These are phyloP conservation scores for Pogona vitticeps DNA, from an alignment of 2,113 vertebrate species.

Conservation along the genomic window DNA sequence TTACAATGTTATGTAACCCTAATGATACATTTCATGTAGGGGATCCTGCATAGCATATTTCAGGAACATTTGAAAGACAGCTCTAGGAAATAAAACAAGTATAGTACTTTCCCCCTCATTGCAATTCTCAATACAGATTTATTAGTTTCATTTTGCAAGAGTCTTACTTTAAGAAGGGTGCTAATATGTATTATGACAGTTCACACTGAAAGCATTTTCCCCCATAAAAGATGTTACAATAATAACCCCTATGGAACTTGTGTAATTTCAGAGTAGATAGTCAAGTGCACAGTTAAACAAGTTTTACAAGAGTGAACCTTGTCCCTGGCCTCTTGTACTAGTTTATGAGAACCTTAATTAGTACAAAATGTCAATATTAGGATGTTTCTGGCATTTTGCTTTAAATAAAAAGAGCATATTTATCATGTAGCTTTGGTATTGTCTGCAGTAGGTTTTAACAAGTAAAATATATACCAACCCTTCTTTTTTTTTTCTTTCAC, in stretches of 20 bases:
- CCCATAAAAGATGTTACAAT: conserved; percentile 77
- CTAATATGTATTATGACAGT: conserved; percentile 75
- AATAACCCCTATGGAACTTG: conserved; percentile 74
- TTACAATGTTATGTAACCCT: conserved; percentile 60
- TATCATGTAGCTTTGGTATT: conserved; percentile 77
- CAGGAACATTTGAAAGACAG: conserved; percentile 51
- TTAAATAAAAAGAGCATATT: conserved; percentile 62
- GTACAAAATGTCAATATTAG: conserved; percentile 64
- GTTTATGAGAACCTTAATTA: conserved; percentile 69
- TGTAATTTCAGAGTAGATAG: conserved; percentile 74
- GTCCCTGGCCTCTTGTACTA: conserved; percentile 66
- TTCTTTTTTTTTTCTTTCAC: conserved; percentile 64
- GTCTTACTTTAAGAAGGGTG: conserved; percentile 74
- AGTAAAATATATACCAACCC: conserved; percentile 72
- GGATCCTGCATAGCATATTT: conserved; percentile 48
- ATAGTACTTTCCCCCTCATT: conserved; percentile 70
- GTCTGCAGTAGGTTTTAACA: conserved; percentile 71
- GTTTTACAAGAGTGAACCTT: conserved; percentile 74
- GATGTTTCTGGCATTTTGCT: conserved; percentile 63
- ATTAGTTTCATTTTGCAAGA: conserved; percentile 75
- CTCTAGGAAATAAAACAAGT: conserved; percentile 66
- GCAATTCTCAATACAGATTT: conserved; percentile 74
- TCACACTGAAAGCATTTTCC: conserved; percentile 73
- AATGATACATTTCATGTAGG: conserved; percentile 61
- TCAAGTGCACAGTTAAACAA: conserved; percentile 77